Conservation (phyloP, 2,888 invertebrate genomes). For the Pheosia gnoma region DNA sequence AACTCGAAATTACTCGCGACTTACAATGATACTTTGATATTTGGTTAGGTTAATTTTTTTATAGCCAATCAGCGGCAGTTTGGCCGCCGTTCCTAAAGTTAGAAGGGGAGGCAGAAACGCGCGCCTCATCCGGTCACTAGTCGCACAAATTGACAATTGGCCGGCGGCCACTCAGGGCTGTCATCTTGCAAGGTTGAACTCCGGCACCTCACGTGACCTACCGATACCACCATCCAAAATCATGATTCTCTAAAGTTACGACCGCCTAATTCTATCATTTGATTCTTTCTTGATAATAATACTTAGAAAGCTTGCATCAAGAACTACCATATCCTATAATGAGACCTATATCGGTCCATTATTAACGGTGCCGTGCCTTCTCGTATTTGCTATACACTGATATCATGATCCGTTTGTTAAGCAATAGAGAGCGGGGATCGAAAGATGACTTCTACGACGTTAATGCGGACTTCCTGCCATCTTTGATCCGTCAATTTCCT, state of each 20-base stretch:
- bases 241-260: conserved; percentile 8
- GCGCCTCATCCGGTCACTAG: conserved; percentile 77
- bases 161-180: conserved; percentile 68
- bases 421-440: conserved; percentile 55
- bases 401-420: conserved; percentile 17
- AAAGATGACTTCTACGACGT: conserved; percentile 62
- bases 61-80: conserved; percentile 52
- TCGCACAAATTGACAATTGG: conserved; percentile 80
- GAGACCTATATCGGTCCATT: too few relatives aligned
- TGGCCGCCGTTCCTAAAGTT: conserved; percentile 65
- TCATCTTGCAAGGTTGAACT: conserved; percentile 62
- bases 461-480: conserved; percentile 78
- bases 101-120: conserved; percentile 73
- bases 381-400: conserved; percentile 15
- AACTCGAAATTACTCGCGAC: neutral
- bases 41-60: conserved; percentile 52
- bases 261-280: neutral
- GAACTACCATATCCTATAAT: too few relatives aligned
- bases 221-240: conserved; percentile 45
- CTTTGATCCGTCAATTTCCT: conserved; percentile 78
- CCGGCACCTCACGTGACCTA: conserved; percentile 55
- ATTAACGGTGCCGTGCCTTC: neutral
- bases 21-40: conserved; percentile 14
- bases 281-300: neutral
- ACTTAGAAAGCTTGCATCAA: too few relatives aligned